Evolutionary conservation across 2,888 invertebrate species (phyloP).

Genomic region (Vanessa cardui): DNA sequence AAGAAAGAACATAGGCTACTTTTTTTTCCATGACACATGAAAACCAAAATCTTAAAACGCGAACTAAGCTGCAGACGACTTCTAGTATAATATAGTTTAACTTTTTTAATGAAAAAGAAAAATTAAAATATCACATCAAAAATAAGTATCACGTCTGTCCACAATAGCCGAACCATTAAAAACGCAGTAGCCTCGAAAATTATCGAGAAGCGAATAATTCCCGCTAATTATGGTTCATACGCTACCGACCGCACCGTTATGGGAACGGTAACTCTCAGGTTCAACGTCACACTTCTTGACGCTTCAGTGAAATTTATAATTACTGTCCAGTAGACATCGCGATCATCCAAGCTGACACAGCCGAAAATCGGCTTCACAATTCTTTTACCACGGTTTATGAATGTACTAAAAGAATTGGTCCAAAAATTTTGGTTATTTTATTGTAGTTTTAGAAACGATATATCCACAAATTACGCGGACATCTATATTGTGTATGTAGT

Average conservation of each 20-base stretch:
- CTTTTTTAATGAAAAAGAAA: too few relatives aligned
- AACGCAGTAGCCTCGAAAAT: slow-evolving; percentile 39
- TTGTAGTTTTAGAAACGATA: too few relatives aligned
- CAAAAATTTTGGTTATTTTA: too few relatives aligned
- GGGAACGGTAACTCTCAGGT: slow-evolving; percentile 49
- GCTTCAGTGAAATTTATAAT: slow-evolving; percentile 37
- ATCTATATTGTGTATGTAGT: neutral
- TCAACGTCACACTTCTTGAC: slow-evolving; percentile 40
- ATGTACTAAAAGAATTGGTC: too few relatives aligned
- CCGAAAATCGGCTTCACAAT: slow-evolving; percentile 6
- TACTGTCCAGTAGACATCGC: slow-evolving; percentile 46
- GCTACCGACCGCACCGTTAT: slow-evolving; percentile 40
- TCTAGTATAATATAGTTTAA: too few relatives aligned
- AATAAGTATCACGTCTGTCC: neutral
- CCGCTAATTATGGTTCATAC: slow-evolving; percentile 33
- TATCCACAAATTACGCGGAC: too few relatives aligned
- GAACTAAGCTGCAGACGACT: too few relatives aligned
- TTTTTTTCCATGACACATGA: too few relatives aligned
- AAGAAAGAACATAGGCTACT: too few relatives aligned
- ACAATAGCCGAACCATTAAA: slow-evolving; percentile 17
- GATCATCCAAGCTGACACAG: slow-evolving; percentile 15
- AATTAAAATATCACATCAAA: neutral
- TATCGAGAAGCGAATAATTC: slow-evolving; percentile 40
- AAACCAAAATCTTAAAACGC: too few relatives aligned
- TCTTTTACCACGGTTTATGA: neutral